phyloP scores from a whole-genome alignment of 2,888 invertebrate genomes.

The Spatulosminthurus flaviceps region DNA sequence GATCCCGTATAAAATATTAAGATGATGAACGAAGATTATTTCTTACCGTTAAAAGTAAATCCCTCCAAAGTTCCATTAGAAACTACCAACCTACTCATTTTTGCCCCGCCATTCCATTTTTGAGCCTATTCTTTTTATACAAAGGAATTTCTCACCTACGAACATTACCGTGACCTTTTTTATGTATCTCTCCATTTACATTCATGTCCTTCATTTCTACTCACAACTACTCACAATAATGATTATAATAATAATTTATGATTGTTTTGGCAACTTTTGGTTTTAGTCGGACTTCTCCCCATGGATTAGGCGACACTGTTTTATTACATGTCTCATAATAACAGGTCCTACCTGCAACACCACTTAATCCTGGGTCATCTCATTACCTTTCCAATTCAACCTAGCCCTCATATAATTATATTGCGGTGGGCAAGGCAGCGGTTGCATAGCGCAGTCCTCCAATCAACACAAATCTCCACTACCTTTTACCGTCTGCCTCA shows the following conservation, averaged over 20 bases:
- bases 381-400: constrained; percentile 22
- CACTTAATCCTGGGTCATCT: constrained; percentile 16
- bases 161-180: background rate
- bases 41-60: too few relatives aligned
- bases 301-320: background rate
- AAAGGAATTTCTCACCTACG: background rate
- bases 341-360: background rate
- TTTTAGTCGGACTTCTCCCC: constrained; percentile 13
- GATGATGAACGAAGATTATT: too few relatives aligned
- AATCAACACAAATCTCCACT: background rate
- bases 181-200: too few relatives aligned
- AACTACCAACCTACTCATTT: too few relatives aligned
- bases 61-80: too few relatives aligned
- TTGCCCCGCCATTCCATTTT: too few relatives aligned
- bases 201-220: constrained; percentile 18
- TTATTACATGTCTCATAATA: constrained; percentile 16
- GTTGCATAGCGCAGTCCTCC: constrained; percentile 8
- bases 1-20: too few relatives aligned
- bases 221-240: background rate
- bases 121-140: too few relatives aligned
- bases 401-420: constrained; percentile 38
- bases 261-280: constrained; percentile 48
- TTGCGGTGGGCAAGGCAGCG: constrained; percentile 36
- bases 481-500: background rate
- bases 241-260: constrained; percentile 31